Base-by-base conservation (phyloP, 2,113 vertebrate species). In the Thomomys bottae region DNA sequence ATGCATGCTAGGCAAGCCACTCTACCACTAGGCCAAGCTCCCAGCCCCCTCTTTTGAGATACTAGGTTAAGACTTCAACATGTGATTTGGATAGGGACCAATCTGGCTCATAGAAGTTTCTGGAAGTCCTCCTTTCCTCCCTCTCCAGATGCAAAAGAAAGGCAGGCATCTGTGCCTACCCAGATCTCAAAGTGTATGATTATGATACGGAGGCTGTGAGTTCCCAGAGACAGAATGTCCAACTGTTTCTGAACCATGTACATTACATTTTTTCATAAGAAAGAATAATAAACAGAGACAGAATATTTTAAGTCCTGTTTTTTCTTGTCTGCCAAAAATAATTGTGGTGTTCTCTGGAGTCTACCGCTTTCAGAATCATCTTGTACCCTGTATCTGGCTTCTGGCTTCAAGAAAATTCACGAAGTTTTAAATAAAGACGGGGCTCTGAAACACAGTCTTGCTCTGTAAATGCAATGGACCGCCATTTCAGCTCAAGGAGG, bases 281-380 rank as follows among this genome's bases (percentile, higher is more conserved):
- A 86, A 90, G 81, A 95, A 96, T 84, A 93, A 91, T 87, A 90
- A 94, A 93, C 87, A 96, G 81, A 90, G 87, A 84, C 49, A 70
- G 68, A 70, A 20, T 80, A 92, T 83, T 92, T 87, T 85, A 89
- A 89, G 75, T 49, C 34, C 45, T 40, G 1, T 64, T 57, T 42
- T 54, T 89, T 82, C n/a, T 66, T 49, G 14, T n/a, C 36, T 95
- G 93, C 91, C 95, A 94, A 91, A 78, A 87, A 82, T 79, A 73
- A 73, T 54, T 40, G 26, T 87, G 8, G 24, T 40, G 17, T 90
- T 87, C 77, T 36, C 14, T 32, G 70, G 59, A 79, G 20, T 64
- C 76, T n/a, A 28, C 32, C 36, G 40, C 17, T 40, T 84, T 61
- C 81, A 6, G n/a, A 68, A 64, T 66, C 70, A 2, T 78, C 59